phyloP scores from a whole-genome alignment of 2,797 vertebrate genomes.

The Clamator glandarius region DNA sequence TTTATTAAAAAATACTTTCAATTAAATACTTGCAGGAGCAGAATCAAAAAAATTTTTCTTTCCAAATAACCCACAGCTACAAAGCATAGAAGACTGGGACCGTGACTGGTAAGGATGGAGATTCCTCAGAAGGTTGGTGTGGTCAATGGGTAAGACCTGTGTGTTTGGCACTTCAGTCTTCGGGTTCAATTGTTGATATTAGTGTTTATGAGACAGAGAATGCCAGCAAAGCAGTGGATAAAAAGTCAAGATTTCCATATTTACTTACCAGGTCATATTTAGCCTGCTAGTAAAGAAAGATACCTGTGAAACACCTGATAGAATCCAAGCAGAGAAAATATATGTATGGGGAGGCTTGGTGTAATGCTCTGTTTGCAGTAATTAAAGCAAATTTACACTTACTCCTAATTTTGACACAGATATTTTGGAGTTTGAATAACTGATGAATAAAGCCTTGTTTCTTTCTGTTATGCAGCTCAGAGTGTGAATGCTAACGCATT shows the following conservation, averaged over 20 bases:
- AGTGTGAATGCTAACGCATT: not conserved
- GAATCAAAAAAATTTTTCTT: not conserved
- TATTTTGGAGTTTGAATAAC: not conserved
- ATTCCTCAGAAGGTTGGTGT: not conserved
- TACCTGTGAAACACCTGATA: accelerated
- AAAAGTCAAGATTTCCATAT: not conserved
- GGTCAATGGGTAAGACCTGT: not conserved
- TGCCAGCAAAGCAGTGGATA: not conserved
- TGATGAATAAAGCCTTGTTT: not conserved
- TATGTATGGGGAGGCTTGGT: not conserved
- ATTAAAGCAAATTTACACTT: slow-evolving; percentile 3
- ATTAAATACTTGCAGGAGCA: not conserved
- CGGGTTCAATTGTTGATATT: not conserved
- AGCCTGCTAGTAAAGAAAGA: not conserved
- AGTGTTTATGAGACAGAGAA: not conserved
- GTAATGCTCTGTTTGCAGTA: not conserved
- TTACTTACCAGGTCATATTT: not conserved
- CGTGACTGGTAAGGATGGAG: not conserved
- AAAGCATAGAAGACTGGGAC: not conserved
- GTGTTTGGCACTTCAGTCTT: not conserved
- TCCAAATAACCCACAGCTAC: not conserved
- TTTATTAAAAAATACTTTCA: not conserved
- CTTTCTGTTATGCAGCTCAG: not conserved
- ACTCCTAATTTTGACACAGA: not conserved
- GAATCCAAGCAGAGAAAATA: not conserved